Conservation (phyloP, 2,113 vertebrate genomes). For the Peucedramus taeniatus region DNA sequence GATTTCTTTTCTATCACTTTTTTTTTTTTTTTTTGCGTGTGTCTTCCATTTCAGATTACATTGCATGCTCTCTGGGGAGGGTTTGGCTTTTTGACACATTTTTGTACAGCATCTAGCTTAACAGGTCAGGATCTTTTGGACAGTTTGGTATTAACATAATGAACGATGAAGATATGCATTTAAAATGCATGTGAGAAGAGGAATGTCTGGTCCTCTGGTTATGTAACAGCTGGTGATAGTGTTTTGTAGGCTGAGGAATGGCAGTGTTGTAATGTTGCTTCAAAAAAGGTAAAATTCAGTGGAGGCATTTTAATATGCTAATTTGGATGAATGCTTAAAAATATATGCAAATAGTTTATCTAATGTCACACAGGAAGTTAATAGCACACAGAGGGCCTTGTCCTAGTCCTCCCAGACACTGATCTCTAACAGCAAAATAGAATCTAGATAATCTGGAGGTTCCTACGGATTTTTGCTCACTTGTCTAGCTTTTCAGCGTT, state of each 20-base stretch:
- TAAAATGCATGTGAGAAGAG: not conserved
- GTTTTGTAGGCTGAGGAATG: not conserved
- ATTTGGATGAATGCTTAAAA: not conserved
- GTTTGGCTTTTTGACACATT: not conserved
- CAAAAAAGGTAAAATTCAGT: not conserved
- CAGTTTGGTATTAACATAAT: not conserved
- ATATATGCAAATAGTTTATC: not conserved
- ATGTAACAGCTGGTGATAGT: not conserved
- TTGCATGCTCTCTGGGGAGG: not conserved
- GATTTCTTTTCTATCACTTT: not conserved
- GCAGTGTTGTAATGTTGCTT: not conserved
- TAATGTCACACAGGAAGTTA: not conserved
- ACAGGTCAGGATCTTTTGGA: not conserved
- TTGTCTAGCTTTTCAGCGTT: not conserved
- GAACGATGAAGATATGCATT: not conserved
- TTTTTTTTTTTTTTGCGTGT: not conserved
- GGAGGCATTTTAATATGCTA: not conserved
- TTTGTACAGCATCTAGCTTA: not conserved
- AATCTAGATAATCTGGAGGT: not conserved
- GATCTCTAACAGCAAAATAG: not conserved
- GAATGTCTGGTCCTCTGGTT: not conserved
- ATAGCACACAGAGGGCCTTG: not conserved
- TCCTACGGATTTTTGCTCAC: not conserved
- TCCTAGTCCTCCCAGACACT: not conserved
- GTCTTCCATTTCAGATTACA: not conserved